phyloP scores from a whole-genome alignment of 1,140 invertebrate species.

The Doryteuthis pealeii region DNA sequence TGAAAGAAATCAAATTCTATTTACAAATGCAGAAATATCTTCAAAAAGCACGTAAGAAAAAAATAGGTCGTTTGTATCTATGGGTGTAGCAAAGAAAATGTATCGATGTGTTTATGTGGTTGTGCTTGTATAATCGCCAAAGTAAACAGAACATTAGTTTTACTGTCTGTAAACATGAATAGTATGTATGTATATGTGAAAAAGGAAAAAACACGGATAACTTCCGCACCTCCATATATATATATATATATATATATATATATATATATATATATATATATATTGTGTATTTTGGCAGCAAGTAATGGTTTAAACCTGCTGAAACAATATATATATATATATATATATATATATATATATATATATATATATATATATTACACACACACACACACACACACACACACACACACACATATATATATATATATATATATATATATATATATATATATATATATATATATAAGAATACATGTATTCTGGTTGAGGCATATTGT shows the following conservation, averaged over 20 bases:
- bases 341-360: conserved; percentile 19
- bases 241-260: conserved; percentile 23
- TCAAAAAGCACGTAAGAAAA: too few species aligned
- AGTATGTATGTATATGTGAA: conserved; percentile 16
- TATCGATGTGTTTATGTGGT: conserved; percentile 28
- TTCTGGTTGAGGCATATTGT: too few species aligned
- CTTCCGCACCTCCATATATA: too few species aligned
- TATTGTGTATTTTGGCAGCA: too few species aligned
- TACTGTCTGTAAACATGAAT: conserved; percentile 18
- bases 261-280: conserved; percentile 19
- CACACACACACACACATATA: background rate
- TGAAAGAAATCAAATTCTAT: too few species aligned
- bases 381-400: background rate
- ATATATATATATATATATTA: too few species aligned
- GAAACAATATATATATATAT: too few species aligned
- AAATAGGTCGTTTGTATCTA: too few species aligned
- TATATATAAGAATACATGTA: background rate
- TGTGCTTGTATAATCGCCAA: conserved; percentile 30
- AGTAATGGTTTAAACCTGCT: too few species aligned
- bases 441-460: background rate
- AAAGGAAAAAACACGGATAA: conserved; percentile 10
- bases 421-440: background rate
- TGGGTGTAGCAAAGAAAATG: too few species aligned
- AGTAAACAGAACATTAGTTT: too few species aligned
- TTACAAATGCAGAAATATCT: too few species aligned